Base-by-base conservation (phyloP, 2,113 vertebrate species). In the Oryzias melastigma region DNA sequence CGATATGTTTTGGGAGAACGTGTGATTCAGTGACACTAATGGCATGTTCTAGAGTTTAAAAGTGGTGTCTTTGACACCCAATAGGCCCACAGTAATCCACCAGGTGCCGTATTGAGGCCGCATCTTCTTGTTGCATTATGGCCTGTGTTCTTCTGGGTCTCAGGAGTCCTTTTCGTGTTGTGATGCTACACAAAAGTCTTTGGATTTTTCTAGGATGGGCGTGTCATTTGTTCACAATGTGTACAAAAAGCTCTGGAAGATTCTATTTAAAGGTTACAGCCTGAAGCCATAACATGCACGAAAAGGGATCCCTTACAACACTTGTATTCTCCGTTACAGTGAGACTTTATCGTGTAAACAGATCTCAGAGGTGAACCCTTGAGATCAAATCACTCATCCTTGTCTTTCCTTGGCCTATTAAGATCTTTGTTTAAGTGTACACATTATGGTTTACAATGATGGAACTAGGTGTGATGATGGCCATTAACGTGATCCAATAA, bases 31-130 rank as follows among this genome's bases (percentile, higher is more conserved):
- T 58, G 18, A 60, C 49, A 47, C 87, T 59, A 84, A 87, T 77
- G 18, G 47, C 35, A 35, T 35, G 35, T 35, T 3, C 35, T 35
- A 48, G 59, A 56, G 35, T 82, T 82, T 85, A 83, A 85, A 85
- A 79, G 64, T 63, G 73, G 50, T 71, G 85, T 12, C 3, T 87
- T 90, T 88, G 84, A 81, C 58, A 87, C 60, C 0, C 7, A 81
- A 90, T 84, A 82, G 3, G 1, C 42, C 68, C 27, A 44, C 51
- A 79, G 79, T 81, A 81, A 87, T 75, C 63, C 56, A 76, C 43
- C 68, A 73, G 65, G 61, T 50, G 69, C 35, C 62, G 73, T 55
- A 65, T 73, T 68, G 67, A 84, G 69, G 57, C 40, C 47, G 72
- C 55, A 70, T 62, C 68, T 56, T 77, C 65, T 40, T 1, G 14